Evolutionary conservation across 2,797 vertebrate genomes (phyloP), one percentile per base, ranked within the genome.

Genomic region (Acomys russatus): DNA sequence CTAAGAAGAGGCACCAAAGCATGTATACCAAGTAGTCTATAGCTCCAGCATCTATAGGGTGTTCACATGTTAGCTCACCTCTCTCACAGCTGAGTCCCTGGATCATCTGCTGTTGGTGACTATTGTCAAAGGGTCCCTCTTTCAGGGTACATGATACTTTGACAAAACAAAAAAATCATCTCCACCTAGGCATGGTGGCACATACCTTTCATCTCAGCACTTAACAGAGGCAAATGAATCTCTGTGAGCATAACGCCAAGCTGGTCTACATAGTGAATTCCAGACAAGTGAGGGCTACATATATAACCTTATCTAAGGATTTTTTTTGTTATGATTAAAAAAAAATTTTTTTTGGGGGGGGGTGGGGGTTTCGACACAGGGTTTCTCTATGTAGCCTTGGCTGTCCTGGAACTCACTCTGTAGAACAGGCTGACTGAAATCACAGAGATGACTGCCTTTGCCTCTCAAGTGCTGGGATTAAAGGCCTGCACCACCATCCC

Each of bases 131-230:
- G 20, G 28, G 11, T 30, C 3, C 44, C 86, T 44, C 49, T 35
- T 64, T 96, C 71, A 28, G 17, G 28, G 12, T 38, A 91, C 28
- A 86, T 33, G 71, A 95, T 82, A 56, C 61, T 63, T 63, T 79
- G 25, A 78, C 63, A 44, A 88, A 80, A 66, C 5, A 20, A 64
- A 44, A 64, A 66, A 64, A 64, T 22, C 3, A 85, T 49, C 33
- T 68, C 51, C 22, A 68, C 28, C 9, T n/a, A 44, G 18, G 44
- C 30, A 51, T 85, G 18, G 9, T 51, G 12, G 44, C 18, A 51
- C 83, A 68, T 85, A 44, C 44, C 44, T 85, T 68, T 68, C 51
- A 66, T 68, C 30, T 28, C 44, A 85, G 82, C 3, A 33, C 61
- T 51, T 22, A 84, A 35, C 2, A 64, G 38, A 66, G 82, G 38